These are phyloP conservation scores for Aphaenogaster rudis DNA, from an alignment of 1,140 invertebrate species.

Conservation along the genomic window DNA sequence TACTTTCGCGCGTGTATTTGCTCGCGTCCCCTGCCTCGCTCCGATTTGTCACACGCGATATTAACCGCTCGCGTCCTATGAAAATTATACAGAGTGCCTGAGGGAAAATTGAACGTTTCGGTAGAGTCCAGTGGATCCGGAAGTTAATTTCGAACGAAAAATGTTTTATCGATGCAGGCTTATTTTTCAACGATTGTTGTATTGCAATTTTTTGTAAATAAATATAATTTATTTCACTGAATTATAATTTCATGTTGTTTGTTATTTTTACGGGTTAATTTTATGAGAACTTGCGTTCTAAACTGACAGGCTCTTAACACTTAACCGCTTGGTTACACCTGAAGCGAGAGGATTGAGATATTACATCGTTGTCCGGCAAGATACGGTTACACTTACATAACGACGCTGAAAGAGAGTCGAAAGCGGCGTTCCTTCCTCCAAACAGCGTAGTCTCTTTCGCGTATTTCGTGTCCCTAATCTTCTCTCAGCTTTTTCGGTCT, in stretches of 20 bases:
- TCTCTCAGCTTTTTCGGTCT: slow-evolving; percentile 30
- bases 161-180: not conserved
- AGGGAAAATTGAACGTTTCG: not conserved
- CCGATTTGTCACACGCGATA: slow-evolving; percentile 43
- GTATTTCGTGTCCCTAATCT: slow-evolving; percentile 49
- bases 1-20: slow-evolving; percentile 30
- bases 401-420: slow-evolving; percentile 14
- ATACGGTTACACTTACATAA: slow-evolving; percentile 27
- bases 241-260: not conserved
- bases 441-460: slow-evolving; percentile 39
- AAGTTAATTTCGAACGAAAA: slow-evolving; percentile 25
- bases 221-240: not conserved
- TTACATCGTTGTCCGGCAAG: slow-evolving; percentile 21
- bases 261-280: not conserved
- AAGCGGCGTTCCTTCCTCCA: not conserved
- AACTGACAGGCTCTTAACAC: not conserved
- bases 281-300: not conserved
- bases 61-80: slow-evolving; percentile 3
- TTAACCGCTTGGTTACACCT: not conserved
- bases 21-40: not conserved
- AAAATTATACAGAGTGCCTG: slow-evolving; percentile 41
- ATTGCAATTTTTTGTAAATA: not conserved
- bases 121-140: slow-evolving; percentile 1
- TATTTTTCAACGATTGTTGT: not conserved
- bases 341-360: not conserved